Conservation (phyloP, 1,140 invertebrate genomes). For the Drosophila aff. region DNA sequence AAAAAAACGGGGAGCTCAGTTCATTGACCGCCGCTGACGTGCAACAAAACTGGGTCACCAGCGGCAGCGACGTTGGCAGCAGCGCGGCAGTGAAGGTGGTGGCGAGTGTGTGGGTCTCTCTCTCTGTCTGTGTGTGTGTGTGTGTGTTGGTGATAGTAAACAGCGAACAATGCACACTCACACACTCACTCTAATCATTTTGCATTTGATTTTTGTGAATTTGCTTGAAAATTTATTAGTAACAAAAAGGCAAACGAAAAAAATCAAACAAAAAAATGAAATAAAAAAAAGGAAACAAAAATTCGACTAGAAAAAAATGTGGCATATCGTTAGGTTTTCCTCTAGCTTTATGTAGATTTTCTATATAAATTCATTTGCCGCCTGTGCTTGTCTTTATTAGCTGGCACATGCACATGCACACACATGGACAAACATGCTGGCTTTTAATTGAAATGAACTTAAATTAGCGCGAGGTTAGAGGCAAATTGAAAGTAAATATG, state of each 20-base stretch:
- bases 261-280: background rate
- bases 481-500: constrained; percentile 78
- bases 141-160: constrained; percentile 66
- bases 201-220: constrained; percentile 59
- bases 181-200: constrained; percentile 33
- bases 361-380: constrained; percentile 32
- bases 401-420: constrained; percentile 40
- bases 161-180: constrained; percentile 44
- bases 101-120: constrained; percentile 8
- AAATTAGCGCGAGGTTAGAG: constrained; percentile 78
- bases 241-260: constrained; percentile 5
- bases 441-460: constrained; percentile 82
- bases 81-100: constrained; percentile 65
- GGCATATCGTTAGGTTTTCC: constrained; percentile 34
- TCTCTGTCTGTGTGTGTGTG: background rate
- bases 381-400: constrained; percentile 47
- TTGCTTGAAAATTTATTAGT: constrained; percentile 42
- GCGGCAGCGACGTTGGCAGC: constrained; percentile 54
- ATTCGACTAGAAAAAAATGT: background rate
- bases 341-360: constrained; percentile 44
- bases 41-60: constrained; percentile 72
- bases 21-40: constrained; percentile 76
- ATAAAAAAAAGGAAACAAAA: background rate
- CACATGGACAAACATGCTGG: constrained; percentile 40
- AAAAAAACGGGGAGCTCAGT: constrained; percentile 64